Evolutionary conservation across 2,888 invertebrate genomes (phyloP), one percentile per base, ranked within the genome.

Genomic region (Amiota minor): DNA sequence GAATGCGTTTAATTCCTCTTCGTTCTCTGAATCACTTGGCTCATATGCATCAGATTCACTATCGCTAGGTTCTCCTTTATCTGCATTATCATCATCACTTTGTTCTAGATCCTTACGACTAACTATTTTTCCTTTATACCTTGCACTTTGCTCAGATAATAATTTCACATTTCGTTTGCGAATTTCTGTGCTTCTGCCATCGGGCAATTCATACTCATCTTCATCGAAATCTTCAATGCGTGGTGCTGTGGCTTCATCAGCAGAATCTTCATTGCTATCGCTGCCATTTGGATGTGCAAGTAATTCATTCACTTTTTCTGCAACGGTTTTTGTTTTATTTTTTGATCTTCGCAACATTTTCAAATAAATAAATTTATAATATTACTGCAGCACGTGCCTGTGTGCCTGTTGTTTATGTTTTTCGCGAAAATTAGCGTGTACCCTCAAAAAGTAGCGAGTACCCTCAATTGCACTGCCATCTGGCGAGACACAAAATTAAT

Each of bases 61-160:
- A 2, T 80, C 85, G 55, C 89, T 85, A 79, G 80, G 89, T 9
- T 74, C 65, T 2, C 75, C 79, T 0, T 75, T 72, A 0, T 46
- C 49, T 0, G 73, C 74, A 3, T 75, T 80, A 2, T 73, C 70
- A 0, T 69, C 74, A 1, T 75, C 75, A 1, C 84, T 80, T 11
- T 75, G 67, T 8, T 86, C 84, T 14, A 88, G 74, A 35, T 87
- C 85, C 84, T 92, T 93, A 47, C 95, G 91, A 0, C 93, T 93
- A 1, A 91, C 90, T 78, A 93, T 93, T 89, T 93, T 92, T 0
- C 96, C 97, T 65, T 93, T 92, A 88, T 97, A 97, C 81, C 93
- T 93, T 75, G 91, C 91, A 88, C 95, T 95, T 18, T 93, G 89
- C 77, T 95, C 93, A 75, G 93, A 93, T 46, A 96, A 86, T 68